A percentile compares a stretch with the other conserved stretches of the same genome.
Conservation (phyloP, 2,113 vertebrate species). For the Callipepla squamata region DNA sequence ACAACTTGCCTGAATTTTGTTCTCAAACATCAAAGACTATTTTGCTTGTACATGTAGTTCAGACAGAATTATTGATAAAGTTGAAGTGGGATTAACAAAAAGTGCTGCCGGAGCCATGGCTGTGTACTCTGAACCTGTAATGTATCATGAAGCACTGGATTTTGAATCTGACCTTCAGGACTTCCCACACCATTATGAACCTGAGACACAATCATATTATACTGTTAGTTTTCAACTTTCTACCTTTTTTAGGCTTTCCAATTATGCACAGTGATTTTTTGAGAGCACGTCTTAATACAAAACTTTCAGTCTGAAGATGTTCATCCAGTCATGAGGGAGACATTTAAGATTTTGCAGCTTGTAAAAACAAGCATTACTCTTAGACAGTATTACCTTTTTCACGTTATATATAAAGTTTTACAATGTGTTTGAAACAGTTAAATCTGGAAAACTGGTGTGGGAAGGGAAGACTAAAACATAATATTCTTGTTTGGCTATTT, state of each 20-base stretch:
- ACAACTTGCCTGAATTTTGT: conserved; percentile 45
- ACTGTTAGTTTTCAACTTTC: background rate
- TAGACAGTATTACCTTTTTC: background rate
- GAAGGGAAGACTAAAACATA: background rate
- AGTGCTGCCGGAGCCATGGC: background rate
- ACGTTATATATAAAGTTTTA: background rate
- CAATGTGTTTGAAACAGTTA: background rate
- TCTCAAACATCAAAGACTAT: conserved; percentile 53
- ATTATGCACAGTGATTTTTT: background rate
- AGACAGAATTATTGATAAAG: conserved; percentile 68
- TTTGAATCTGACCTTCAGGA: background rate
- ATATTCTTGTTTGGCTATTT: background rate
- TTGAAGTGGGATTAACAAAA: conserved; percentile 39
- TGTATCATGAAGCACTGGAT: background rate
- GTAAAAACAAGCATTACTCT: background rate
- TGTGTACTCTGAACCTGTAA: background rate
- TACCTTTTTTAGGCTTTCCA: background rate
- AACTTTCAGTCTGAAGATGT: background rate
- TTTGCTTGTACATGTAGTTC: conserved; percentile 19
- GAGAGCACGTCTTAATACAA: background rate
- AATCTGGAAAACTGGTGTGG: background rate
- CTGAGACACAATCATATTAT: background rate
- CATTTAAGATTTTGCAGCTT: background rate
- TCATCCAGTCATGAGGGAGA: background rate
- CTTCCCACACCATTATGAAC: background rate